Base-by-base conservation (phyloP, 2,888 invertebrate genomes). In the Dryadula phaetusa region DNA sequence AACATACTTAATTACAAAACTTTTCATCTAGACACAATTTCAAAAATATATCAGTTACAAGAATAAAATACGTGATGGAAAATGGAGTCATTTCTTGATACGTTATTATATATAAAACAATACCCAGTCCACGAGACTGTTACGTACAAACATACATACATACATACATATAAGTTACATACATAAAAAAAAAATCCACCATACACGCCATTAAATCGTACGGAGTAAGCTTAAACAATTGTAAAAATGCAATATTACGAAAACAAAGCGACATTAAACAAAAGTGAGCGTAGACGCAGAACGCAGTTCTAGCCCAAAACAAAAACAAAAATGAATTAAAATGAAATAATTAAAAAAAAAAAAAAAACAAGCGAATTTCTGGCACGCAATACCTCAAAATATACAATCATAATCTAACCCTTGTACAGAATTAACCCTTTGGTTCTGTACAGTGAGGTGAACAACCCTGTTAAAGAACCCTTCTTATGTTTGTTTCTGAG, bases 401-500 rank as follows among this genome's bases (percentile, higher is more conserved):
- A 79, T 76, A 89, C 82, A 84, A 80, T 81, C 80, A 81, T 84
- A 82, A 82, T 82, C 81, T 80, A 84, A 86, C 90, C 91, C 90
- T 88, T 84, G 81, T 76, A 78, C 78, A 85, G 87, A 88, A 88
- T 90, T 90, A 90, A 90, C 91, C 91, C 90, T 90, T 89, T 88
- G 85, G 84, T 86, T 82, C 79, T 85, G 52, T 54, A 54, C 64
- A 58, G 44, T 60, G 60, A 91, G 91, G 91, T 91, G 92, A 92
- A 92, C 90, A 90, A 91, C 90, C 92, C 88, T 81, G 80, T 84
- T 79, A 86, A 87, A 85, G 83, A 86, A 83, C 85, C 86, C 84
- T 85, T 79, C 84, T 73, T 72, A 69, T 69, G 63, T 40, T 61
- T 52, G 69, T 69, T 56, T 65, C 28, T 71, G 74, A 79, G 80